Percentiles rank a stretch among this genome's conserved stretches.
Evolutionary conservation across 2,888 invertebrate genomes (phyloP).

Genomic region (Branchellion lobata): DNA sequence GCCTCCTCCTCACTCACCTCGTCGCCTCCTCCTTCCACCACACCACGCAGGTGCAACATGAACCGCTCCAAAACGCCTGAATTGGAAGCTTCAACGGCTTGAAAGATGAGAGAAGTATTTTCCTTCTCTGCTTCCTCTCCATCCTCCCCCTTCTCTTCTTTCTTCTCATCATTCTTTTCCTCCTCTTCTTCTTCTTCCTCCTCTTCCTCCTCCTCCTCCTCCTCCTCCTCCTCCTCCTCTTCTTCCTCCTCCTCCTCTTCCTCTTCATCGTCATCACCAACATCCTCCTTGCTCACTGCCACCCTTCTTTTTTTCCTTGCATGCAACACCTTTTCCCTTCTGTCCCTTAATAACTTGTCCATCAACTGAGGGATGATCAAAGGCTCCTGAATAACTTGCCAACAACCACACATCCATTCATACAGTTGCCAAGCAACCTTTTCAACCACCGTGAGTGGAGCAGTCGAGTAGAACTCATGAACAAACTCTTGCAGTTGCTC

Average conservation of each 20-base stretch:
- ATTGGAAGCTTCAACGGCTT: too few relatives aligned
- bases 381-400: too few relatives aligned
- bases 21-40: neutral
- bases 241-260: neutral
- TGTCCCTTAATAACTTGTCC: too few relatives aligned
- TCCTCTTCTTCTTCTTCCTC: neutral
- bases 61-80: too few relatives aligned
- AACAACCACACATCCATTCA: too few relatives aligned
- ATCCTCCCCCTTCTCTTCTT: neutral
- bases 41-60: too few relatives aligned
- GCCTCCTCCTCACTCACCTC: neutral
- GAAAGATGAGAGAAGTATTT: neutral
- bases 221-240: neutral
- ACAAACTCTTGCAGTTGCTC: too few relatives aligned
- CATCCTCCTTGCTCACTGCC: neutral
- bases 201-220: neutral
- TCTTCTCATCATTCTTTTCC: neutral
- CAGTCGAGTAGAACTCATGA: too few relatives aligned
- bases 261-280: neutral
- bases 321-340: neutral
- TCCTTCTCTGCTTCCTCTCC: neutral
- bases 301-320: neutral
- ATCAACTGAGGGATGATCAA: too few relatives aligned
- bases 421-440: too few relatives aligned
- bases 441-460: too few relatives aligned